These are phyloP conservation scores for Cryptus viduatorius DNA, from an alignment of 2,888 invertebrate species.

Conservation along the genomic window DNA sequence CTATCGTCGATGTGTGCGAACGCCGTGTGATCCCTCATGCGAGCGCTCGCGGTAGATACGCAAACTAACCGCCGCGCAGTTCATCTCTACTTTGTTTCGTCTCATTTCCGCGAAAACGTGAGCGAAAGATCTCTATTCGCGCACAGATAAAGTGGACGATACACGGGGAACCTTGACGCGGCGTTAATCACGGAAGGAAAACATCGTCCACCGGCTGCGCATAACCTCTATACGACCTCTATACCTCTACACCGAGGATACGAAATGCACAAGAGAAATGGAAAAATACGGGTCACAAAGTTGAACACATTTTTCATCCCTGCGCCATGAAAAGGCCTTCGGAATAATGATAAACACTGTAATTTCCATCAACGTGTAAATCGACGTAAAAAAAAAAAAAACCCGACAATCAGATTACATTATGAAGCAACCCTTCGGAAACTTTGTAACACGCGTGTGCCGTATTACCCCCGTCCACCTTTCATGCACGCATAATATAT, in stretches of 20 bases:
- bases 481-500: constrained; percentile 2
- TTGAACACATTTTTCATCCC: not conserved
- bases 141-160: constrained; percentile 19
- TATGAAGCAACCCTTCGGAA: not conserved
- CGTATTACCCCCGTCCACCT: not conserved
- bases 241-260: not conserved
- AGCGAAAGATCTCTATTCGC: constrained; percentile 5
- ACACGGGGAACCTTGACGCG: constrained; percentile 36
- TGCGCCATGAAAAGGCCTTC: not conserved
- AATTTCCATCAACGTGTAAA: not conserved
- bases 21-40: not conserved
- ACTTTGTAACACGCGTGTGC: not conserved
- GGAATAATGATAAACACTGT: not conserved
- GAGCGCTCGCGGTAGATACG: not conserved
- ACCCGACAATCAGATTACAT: no score
- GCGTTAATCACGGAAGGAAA: constrained; percentile 66
- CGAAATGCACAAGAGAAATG: not conserved
- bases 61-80: not conserved
- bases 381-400: not conserved
- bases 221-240: not conserved
- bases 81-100: constrained; percentile 15
- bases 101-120: constrained; percentile 25
- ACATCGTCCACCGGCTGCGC: constrained; percentile 5
- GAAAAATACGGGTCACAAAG: not conserved
- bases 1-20: not conserved